These are phyloP conservation scores for Babylonia areolata DNA, from an alignment of 1,140 invertebrate genomes.

Conservation along the genomic window DNA sequence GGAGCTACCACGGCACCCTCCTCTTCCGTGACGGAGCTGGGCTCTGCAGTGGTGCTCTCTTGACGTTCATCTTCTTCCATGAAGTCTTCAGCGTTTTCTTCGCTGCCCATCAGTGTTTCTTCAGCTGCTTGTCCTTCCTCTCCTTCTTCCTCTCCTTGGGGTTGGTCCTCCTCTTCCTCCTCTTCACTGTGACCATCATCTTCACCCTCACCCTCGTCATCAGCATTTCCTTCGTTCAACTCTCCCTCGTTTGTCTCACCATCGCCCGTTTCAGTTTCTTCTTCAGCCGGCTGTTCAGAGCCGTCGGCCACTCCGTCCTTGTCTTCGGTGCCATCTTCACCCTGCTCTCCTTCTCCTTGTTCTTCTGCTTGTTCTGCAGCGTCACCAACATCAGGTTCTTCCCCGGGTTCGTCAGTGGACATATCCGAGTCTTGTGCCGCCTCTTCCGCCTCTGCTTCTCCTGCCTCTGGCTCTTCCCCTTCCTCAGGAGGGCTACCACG, in stretches of 20 bases:
- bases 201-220: neutral
- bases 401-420: neutral
- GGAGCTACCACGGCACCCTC: neutral
- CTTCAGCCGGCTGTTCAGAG: neutral
- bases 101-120: neutral
- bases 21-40: neutral
- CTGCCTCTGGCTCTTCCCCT: neutral
- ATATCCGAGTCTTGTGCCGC: neutral
- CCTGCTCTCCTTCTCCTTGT: neutral
- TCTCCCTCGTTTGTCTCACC: neutral
- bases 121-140: slow-evolving; percentile 4
- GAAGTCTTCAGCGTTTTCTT: neutral
- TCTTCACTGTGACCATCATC: slow-evolving; percentile 9
- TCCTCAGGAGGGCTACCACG: neutral
- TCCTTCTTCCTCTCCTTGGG: neutral
- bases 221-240: neutral
- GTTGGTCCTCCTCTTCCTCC: neutral
- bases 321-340: neutral
- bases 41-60: too few relatives aligned
- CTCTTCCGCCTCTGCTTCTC: neutral
- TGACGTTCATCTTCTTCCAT: too few relatives aligned
- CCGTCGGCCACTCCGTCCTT: neutral
- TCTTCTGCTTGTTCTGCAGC: neutral
- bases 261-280: neutral
- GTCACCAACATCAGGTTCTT: slow-evolving; percentile 6